Evolutionary conservation across 2,113 vertebrate species (phyloP).

Genomic region (Gorsachius goisagi): DNA sequence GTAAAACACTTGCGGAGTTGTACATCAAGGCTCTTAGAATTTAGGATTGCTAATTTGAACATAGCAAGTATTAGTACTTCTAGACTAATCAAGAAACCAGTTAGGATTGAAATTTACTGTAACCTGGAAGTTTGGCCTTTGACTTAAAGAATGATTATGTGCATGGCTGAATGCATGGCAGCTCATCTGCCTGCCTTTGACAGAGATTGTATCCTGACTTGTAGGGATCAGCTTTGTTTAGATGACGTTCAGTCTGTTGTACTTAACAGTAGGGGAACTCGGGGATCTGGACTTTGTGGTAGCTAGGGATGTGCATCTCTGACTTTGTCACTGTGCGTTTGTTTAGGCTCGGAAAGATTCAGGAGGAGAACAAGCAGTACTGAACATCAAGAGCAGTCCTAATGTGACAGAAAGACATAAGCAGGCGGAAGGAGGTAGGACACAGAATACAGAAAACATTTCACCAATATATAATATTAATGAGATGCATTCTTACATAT

Average conservation of each 20-base stretch:
- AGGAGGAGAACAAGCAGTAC: slow-evolving; percentile 56
- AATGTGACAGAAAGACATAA: slow-evolving; percentile 44
- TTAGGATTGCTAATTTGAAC: not conserved
- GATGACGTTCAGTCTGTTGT: not conserved
- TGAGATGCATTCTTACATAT: not conserved
- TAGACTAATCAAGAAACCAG: not conserved
- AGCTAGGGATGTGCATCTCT: not conserved
- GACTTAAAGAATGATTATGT: not conserved
- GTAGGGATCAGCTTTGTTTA: not conserved
- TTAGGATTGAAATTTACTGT: not conserved
- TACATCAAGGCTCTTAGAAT: not conserved
- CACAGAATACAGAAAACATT: not conserved
- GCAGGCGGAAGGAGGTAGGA: slow-evolving; percentile 68
- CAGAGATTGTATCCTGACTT: not conserved
- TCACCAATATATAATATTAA: not conserved
- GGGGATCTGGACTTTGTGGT: not conserved
- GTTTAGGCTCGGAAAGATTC: slow-evolving; percentile 79
- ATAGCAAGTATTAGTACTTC: not conserved
- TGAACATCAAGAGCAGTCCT: slow-evolving; percentile 55
- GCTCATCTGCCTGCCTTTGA: not conserved
- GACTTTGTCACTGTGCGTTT: slow-evolving; percentile 30
- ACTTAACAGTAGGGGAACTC: not conserved
- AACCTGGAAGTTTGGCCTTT: not conserved
- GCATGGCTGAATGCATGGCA: not conserved
- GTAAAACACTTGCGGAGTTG: not conserved